Evolutionary conservation across 2,113 vertebrate species (phyloP).

Genomic region (Smithornis capensis): DNA sequence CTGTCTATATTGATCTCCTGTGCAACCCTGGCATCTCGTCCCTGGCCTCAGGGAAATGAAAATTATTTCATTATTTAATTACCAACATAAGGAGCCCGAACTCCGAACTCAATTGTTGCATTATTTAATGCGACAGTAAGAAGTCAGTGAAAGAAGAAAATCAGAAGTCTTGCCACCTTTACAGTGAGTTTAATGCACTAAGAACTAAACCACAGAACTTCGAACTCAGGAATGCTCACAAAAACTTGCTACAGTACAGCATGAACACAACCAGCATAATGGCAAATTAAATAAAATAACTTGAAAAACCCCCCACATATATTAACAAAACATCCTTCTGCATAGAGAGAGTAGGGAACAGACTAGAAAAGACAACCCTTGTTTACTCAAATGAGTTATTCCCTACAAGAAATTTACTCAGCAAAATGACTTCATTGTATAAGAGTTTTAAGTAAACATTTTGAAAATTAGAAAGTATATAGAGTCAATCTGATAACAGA

Average conservation of each 20-base stretch:
- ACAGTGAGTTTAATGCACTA: not conserved
- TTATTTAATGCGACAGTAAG: too few species aligned
- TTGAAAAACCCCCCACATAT: accelerated
- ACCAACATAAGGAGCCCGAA: too few species aligned
- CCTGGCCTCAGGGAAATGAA: too few species aligned
- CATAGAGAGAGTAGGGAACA: not conserved
- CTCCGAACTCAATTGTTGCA: too few species aligned
- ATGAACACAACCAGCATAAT: not conserved
- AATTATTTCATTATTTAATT: too few species aligned
- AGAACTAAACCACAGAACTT: not conserved
- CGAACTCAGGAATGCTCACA: not conserved
- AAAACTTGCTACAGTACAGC: not conserved
- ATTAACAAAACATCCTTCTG: not conserved
- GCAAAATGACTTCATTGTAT: not conserved
- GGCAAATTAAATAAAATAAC: not conserved
- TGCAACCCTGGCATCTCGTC: too few species aligned
- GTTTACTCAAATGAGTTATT: not conserved
- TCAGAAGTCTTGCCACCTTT: not conserved
- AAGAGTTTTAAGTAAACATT: not conserved
- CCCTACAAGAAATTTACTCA: not conserved
- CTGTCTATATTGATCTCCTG: too few species aligned
- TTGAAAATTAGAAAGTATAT: not conserved
- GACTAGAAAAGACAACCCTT: not conserved
- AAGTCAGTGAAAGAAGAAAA: not conserved
- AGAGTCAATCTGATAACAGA: not conserved